phyloP scores from a whole-genome alignment of 1,140 invertebrate species.

The Ladona fulva region DNA sequence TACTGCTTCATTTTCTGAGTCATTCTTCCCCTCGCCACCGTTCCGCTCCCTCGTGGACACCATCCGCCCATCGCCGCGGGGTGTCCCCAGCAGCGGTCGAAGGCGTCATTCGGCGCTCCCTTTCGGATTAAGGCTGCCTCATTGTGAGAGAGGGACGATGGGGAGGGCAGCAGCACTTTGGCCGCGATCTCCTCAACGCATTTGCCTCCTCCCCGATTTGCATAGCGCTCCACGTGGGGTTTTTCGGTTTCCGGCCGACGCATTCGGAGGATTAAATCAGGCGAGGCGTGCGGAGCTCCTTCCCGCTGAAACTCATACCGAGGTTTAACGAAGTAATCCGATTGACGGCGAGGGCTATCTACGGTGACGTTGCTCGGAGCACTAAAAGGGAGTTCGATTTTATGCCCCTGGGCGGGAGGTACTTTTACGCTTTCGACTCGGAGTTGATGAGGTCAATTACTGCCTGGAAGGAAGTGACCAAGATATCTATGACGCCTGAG shows the following conservation, averaged over 20 bases:
- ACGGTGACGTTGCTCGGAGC: too few species aligned
- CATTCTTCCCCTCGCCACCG: neutral
- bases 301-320: neutral
- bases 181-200: neutral
- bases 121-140: neutral
- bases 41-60: neutral
- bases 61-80: neutral
- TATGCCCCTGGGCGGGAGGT: too few species aligned
- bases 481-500: too few species aligned
- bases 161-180: neutral
- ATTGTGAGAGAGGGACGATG: neutral
- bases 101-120: neutral
- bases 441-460: too few species aligned
- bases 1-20: too few species aligned
- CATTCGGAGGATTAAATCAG: neutral
- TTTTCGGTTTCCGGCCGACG: neutral
- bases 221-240: neutral
- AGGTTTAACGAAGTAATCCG: neutral
- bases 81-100: neutral
- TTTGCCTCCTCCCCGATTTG: neutral
- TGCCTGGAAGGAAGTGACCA: too few species aligned
- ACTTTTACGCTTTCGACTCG: too few species aligned
- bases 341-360: neutral
- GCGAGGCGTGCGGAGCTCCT: neutral
- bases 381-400: too few species aligned